These are phyloP conservation scores for Biston stratarius DNA, from an alignment of 2,888 invertebrate species.

Conservation along the genomic window DNA sequence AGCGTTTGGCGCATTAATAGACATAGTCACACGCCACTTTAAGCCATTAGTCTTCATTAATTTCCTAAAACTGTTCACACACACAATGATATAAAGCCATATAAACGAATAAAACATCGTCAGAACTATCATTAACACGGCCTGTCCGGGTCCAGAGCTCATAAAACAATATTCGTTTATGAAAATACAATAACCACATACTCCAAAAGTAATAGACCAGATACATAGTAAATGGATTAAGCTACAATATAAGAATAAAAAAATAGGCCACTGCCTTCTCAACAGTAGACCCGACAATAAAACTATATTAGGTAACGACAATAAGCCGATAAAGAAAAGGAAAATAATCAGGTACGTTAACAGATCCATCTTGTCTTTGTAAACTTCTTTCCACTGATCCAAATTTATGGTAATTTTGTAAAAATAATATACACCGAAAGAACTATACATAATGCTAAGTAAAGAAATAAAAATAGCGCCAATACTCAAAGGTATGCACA, in stretches of 20 bases:
- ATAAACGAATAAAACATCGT: slow-evolving; percentile 6
- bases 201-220: background rate
- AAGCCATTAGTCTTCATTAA: background rate
- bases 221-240: background rate
- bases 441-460: background rate
- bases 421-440: background rate
- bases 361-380: slow-evolving; percentile 8
- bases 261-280: background rate
- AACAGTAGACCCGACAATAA: background rate
- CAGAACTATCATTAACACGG: background rate
- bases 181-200: slow-evolving; percentile 1
- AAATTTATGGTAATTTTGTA: background rate
- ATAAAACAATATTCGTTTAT: background rate
- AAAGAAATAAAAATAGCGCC: background rate
- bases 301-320: background rate
- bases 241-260: slow-evolving; percentile 4
- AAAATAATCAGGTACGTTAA: background rate
- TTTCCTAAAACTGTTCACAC: slow-evolving; percentile 10
- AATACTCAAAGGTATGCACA: background rate
- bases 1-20: background rate
- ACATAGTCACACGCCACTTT: background rate
- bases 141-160: slow-evolving; percentile 1
- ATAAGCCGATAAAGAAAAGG: background rate
- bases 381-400: slow-evolving; percentile 4
- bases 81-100: slow-evolving; percentile 4